These are phyloP conservation scores for Bostrychus sinensis DNA, from an alignment of 2,113 vertebrate genomes.

Conservation along the genomic window DNA sequence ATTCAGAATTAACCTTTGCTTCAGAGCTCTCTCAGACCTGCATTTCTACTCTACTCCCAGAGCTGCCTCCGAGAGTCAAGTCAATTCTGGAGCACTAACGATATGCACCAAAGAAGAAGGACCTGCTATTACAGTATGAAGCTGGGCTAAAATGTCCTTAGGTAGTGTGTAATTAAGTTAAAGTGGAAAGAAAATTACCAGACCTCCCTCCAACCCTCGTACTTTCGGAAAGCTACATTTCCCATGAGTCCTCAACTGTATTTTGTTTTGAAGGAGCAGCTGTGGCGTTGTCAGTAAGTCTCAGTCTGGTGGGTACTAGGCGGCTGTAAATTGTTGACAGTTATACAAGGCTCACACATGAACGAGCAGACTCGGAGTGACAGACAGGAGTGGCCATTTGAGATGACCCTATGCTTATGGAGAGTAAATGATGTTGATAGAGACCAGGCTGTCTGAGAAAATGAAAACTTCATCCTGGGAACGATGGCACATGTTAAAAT, in stretches of 20 bases:
- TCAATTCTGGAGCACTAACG: background rate
- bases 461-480: slow-evolving; percentile 18
- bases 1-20: background rate
- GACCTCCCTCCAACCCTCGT: slow-evolving; percentile 38
- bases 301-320: slow-evolving; percentile 58
- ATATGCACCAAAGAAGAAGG: slow-evolving; percentile 47
- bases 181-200: slow-evolving; percentile 61
- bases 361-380: slow-evolving; percentile 44
- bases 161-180: slow-evolving; percentile 68
- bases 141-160: slow-evolving; percentile 58
- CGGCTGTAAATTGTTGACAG: slow-evolving; percentile 70
- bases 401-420: slow-evolving; percentile 37
- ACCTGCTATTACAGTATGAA: slow-evolving; percentile 39
- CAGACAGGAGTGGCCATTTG: slow-evolving; percentile 44
- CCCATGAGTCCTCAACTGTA: slow-evolving; percentile 58
- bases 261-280: slow-evolving; percentile 52
- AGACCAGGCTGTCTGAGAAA: slow-evolving; percentile 33
- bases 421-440: slow-evolving; percentile 39
- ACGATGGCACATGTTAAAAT: slow-evolving; percentile 10
- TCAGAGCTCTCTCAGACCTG: too few species aligned
- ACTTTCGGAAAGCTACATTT: slow-evolving; percentile 68
- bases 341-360: slow-evolving; percentile 63
- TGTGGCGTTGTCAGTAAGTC: slow-evolving; percentile 61
- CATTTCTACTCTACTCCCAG: too few species aligned
- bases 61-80: background rate